phyloP scores from a whole-genome alignment of 2,113 vertebrate species.

The Furnarius figulus region DNA sequence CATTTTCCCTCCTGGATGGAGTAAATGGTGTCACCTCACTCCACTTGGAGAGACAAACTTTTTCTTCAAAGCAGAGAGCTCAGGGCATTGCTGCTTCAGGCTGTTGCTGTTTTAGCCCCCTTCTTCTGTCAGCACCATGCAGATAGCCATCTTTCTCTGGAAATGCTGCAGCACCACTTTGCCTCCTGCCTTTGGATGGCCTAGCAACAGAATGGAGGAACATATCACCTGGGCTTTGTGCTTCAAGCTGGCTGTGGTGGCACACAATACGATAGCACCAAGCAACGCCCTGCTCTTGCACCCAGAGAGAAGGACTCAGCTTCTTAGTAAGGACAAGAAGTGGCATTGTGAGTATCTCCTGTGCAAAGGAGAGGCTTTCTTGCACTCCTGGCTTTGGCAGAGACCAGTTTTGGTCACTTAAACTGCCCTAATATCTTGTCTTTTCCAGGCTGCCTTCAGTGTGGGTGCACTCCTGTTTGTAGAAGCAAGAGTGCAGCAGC shows the following conservation, averaged over 20 bases:
- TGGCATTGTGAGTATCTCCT: not conserved
- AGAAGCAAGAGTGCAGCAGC: not conserved
- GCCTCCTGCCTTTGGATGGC: not conserved
- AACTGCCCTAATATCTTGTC: not conserved
- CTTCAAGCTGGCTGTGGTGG: not conserved
- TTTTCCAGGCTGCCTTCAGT: not conserved
- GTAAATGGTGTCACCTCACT: not conserved
- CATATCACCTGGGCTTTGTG: not conserved
- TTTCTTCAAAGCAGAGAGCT: not conserved
- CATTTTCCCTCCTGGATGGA: not conserved
- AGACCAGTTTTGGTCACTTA: not conserved
- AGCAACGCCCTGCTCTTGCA: not conserved
- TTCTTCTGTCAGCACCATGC: not conserved
- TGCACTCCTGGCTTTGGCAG: not conserved
- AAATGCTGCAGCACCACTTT: not conserved
- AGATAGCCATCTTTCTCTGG: not conserved
- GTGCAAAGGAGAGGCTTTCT: not conserved
- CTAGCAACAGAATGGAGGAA: not conserved
- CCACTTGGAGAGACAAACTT: not conserved
- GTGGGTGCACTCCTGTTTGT: rapidly evolving
- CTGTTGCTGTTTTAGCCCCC: not conserved
- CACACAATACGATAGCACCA: rapidly evolving
- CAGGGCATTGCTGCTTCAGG: not conserved
- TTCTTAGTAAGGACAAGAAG: not conserved
- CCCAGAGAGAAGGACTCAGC: not conserved